Conservation (phyloP, 2,113 vertebrate genomes). For the Hemibagrus wyckioides region DNA sequence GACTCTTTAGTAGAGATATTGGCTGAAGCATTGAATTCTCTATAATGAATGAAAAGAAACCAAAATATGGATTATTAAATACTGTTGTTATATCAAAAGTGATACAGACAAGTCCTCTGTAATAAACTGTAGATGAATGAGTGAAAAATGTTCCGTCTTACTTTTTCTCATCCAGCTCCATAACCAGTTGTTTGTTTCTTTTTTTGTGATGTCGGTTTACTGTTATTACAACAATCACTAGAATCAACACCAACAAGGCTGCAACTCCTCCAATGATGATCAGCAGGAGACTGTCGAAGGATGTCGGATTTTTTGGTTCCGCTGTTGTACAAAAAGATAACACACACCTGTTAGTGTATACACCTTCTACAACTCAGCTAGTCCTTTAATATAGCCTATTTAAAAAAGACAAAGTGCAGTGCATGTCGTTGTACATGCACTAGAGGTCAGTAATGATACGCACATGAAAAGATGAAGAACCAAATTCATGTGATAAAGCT, state of each 20-base stretch:
- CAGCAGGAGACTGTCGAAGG: slow-evolving; percentile 72
- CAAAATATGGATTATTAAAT: background rate
- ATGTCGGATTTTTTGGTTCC: fast-evolving
- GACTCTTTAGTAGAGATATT: background rate
- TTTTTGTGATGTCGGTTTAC: slow-evolving; percentile 84
- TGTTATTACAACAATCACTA: slow-evolving; percentile 77
- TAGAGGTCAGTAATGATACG: slow-evolving; percentile 33
- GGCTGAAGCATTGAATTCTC: background rate
- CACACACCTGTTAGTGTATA: background rate
- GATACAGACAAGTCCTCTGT: background rate
- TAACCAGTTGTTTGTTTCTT: slow-evolving; percentile 81
- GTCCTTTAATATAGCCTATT: background rate
- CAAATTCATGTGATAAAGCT: background rate
- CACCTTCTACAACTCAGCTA: background rate
- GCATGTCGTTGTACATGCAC: background rate
- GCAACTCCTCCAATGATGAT: slow-evolving; percentile 77
- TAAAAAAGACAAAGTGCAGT: background rate
- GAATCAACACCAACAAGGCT: slow-evolving; percentile 73
- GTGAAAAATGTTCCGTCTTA: slow-evolving; percentile 61
- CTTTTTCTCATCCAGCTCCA: slow-evolving; percentile 83
- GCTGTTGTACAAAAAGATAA: slow-evolving; percentile 44
- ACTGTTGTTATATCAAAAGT: background rate
- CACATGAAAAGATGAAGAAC: background rate
- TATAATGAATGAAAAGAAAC: background rate
- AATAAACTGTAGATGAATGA: background rate